Base-by-base conservation (phyloP, 2,888 invertebrate genomes). In the Sialis lutaria region DNA sequence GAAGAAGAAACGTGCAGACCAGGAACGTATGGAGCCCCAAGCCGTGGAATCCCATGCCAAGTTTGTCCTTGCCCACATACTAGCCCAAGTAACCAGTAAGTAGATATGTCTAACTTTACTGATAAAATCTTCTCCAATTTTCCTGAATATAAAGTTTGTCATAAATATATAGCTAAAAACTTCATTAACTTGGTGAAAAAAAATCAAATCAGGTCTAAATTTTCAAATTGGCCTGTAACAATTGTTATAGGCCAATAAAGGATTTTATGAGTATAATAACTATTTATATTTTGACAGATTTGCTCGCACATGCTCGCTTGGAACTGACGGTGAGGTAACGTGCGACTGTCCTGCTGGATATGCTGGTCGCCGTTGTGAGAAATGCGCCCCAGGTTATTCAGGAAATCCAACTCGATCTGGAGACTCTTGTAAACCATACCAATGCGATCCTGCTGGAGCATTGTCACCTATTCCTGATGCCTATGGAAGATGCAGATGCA, bases 291-390 rank as follows among this genome's bases (percentile, higher is more conserved):
- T 2, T 22, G 22, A 22, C 56, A 82, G 82, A 64, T 93, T 90
- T 63, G 83, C 82, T 2, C 73, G 76, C 40, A 81, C 83, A 4
- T 95, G 95, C 62, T 72, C 74, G 30, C 64, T 88, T 10, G 84
- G 77, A 42, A 66, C 75, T 0, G 81, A 85, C 54, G 82, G 82
- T 5, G 73, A 77, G 50, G 81, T 86, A 0, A 73, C 78, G 4
- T 93, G 93, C 60, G 75, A 84, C 52, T 95, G 95, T 60, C 77
- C 79, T 40, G 69, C 74, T 46, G 93, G 91, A 57, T 88, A 80
- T 58, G 65, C 64, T 45, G 91, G 91, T 6, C 67, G 76, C 22
- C 73, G 81, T 42, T 92, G 92, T 58, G 82, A 88, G 56, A 63
- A 67, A 43, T 92, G 95, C 59, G 79, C 82, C 0, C 64, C 69